Evolutionary conservation across 2,113 vertebrate genomes (phyloP).

Genomic region (Crocuta crocuta): DNA sequence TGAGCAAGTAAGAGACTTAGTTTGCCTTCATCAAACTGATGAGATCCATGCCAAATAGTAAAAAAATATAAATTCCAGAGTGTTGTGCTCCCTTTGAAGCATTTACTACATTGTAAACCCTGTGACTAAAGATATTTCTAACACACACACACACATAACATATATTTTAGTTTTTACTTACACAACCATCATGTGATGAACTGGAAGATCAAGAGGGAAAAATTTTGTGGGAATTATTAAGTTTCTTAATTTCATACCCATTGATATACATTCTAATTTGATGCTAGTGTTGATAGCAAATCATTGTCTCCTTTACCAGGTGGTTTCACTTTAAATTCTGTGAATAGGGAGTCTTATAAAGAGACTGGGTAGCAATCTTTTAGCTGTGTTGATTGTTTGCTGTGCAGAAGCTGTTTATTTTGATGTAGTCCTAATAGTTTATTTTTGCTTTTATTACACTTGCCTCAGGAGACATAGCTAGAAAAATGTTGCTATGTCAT

Average conservation of each 20-base stretch:
- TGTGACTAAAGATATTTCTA: background rate
- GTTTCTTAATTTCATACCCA: background rate
- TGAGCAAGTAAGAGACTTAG: background rate
- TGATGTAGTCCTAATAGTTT: background rate
- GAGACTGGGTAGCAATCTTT: background rate
- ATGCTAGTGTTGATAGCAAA: background rate
- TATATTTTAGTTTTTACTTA: background rate
- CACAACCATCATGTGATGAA: background rate
- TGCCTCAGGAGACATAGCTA: background rate
- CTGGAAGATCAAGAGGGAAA: background rate
- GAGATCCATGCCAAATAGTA: background rate
- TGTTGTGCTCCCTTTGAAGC: background rate
- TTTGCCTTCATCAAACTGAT: background rate
- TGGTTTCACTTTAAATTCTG: background rate
- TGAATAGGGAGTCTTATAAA: background rate
- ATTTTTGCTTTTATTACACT: background rate
- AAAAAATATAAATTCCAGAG: background rate
- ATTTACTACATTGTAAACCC: background rate
- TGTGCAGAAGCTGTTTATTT: background rate
- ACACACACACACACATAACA: background rate
- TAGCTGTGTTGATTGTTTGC: background rate
- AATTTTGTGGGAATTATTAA: background rate
- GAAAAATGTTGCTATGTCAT: background rate
- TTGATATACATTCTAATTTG: background rate
- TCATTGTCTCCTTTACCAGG: background rate